Evolutionary conservation across 2,888 invertebrate genomes (phyloP), one percentile per base, ranked within the genome.

Genomic region (Polia nebulosa): DNA sequence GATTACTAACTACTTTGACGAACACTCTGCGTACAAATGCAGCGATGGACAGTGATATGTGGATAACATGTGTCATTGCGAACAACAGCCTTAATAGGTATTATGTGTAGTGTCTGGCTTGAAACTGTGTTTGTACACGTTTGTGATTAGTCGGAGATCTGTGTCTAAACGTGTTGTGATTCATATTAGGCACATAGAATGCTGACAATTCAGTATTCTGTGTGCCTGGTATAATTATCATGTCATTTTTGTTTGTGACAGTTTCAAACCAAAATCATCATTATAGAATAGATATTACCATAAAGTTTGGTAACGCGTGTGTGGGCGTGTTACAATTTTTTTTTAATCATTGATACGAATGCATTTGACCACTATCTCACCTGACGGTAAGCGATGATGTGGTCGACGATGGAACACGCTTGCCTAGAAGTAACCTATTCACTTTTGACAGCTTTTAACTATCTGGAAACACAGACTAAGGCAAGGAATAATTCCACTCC

Each of bases 1-100:
- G 82, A 77, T 81, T 77, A 77, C 78, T 61, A 81, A 64, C 72
- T 78, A 77, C 77, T 81, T 81, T 81, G 77, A 77, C 60, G 64
- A 72, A 72, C 73, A 58, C 64, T 64, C 45, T 52, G 64, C 60
- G 64, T 78, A 55, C 73, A 77, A 72, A 77, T 78, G 82, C 52
- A 36, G 72, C 77, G 61, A 72, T 77, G 82, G 77, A 77, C 77
- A 71, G 64, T 77, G 77, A 77, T 78, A 78, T 81, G 77, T 78
- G 77, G 77, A 77, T 81, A 81, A 78, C 78, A 81, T 77, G 82
- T 81, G 77, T 81, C 77, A 81, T 77, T 77, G 64, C 60, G 82
- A 81, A 77, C 77, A 81, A 64, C 64, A 78, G 77, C 72, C 82
- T 80, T 81, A 76, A 76, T 81, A 78, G 76, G 77, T 78, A 78